Base-by-base conservation (phyloP, 2,113 vertebrate genomes). In the Dendrocopos noguchii region DNA sequence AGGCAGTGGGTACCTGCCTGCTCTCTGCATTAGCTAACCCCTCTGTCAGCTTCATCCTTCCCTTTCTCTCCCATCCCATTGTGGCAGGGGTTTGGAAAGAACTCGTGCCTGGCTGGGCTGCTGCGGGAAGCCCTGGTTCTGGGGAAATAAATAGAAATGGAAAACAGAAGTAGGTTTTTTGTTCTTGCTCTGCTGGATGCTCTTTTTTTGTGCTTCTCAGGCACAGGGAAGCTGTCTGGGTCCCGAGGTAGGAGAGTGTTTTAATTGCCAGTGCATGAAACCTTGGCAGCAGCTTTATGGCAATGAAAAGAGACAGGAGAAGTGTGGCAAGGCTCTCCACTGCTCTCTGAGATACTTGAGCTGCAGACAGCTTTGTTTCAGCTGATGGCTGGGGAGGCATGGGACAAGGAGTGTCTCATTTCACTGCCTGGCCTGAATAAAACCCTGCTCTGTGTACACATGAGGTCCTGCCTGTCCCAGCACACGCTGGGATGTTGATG, bases 331-430 rank as follows among this genome's bases (percentile, higher is more conserved):
- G 59, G 76, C 83, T 94, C 68, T 91, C 39, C 25, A 7, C 56
- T 87, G 84, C 60, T 72, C 78, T 94, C 53, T 34, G 90, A 94
- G 91, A 78, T 19, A 34, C 44, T 95, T 82, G 65, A 83, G 29
- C 53, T 94, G 76, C 57, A 90, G 70, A 74, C 47, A 91, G 79
- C 39, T 93, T 84, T 88, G 55, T 67, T 94, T 90, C 72, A 88
- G 73, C 39, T 65, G 84, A 20, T 64, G 81, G 74, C 31, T 8
- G 15, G 47, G 47, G 76, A 90, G 42, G 60, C 42, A 9, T 52
- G 72, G 87, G 76, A 60, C 25, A 12, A 31, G 21, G n/a, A 1
- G 0, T 74, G 42, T 60, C 53, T 91, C 50, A 22, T 80, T 44
- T 83, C 67, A 20, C 82, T 90, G 56, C 36, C 18, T 67, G 55